Conservation (phyloP, 2,888 invertebrate species). For the Lissonota sp. region DNA sequence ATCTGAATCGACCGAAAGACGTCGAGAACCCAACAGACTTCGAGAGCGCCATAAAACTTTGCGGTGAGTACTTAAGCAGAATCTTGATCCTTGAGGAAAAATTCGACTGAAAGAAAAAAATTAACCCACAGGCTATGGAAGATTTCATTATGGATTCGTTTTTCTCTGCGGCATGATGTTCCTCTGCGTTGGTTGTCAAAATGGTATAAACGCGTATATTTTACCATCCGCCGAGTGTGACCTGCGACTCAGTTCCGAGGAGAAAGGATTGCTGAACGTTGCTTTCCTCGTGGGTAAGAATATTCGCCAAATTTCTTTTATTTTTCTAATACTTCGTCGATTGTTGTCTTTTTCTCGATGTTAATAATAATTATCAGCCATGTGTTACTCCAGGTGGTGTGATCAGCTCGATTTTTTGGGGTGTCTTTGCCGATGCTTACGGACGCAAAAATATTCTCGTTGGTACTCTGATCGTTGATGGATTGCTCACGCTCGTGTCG, state of each 20-base stretch:
- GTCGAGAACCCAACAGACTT: conserved; percentile 71
- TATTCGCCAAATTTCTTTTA: neutral
- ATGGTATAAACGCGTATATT: conserved; percentile 89
- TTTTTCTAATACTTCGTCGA: neutral
- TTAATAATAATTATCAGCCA: conserved; percentile 7
- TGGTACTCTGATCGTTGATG: conserved; percentile 85
- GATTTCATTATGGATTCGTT: conserved; percentile 88
- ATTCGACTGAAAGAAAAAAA: neutral
- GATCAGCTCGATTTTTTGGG: conserved; percentile 92
- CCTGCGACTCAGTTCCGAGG: conserved; percentile 87
- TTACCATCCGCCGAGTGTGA: conserved; percentile 90
- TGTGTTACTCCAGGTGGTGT: conserved; percentile 85
- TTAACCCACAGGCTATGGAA: conserved; percentile 84
- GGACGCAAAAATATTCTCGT: conserved; percentile 88
- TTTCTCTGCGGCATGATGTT: conserved; percentile 88
- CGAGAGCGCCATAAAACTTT: conserved; percentile 76
- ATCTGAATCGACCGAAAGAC: conserved; percentile 69
- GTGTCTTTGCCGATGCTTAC: conserved; percentile 90
- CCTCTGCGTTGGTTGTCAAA: conserved; percentile 88
- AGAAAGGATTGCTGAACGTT: conserved; percentile 90
- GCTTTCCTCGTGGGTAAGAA: conserved; percentile 89
- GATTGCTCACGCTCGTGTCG: conserved; percentile 85
- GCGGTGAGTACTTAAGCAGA: conserved; percentile 70
- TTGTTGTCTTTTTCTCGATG: conserved; percentile 2
- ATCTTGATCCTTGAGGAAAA: neutral